Percentiles rank a stretch among this genome's conserved stretches.
Conservation (phyloP, 1,140 invertebrate genomes). For the Latrodectus geometricus region DNA sequence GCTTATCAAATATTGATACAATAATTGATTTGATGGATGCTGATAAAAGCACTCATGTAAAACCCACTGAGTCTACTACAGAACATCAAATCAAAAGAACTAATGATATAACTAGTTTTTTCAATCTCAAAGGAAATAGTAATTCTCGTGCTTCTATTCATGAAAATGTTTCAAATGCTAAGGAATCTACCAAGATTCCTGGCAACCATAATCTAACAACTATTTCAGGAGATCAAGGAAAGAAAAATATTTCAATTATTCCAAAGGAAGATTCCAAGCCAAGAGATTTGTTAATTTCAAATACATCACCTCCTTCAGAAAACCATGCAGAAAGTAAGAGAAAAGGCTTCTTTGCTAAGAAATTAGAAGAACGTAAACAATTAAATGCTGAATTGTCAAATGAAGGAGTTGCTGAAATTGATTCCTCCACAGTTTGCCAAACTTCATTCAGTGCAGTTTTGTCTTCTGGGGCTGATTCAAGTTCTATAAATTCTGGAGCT, state of each 20-base stretch:
- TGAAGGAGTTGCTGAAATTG: not conserved
- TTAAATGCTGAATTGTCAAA: slow-evolving; percentile 18
- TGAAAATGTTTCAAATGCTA: not conserved
- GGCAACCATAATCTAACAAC: not conserved
- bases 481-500: not conserved
- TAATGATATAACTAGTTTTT: not conserved
- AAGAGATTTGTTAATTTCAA: not conserved
- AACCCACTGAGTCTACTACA: not conserved
- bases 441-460: not conserved
- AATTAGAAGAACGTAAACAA: slow-evolving; percentile 35
- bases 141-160: not conserved
- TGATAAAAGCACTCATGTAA: not conserved
- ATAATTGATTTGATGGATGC: slow-evolving; percentile 34
- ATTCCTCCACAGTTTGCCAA: not conserved
- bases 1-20: slow-evolving; percentile 22
- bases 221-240: not conserved
- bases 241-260: not conserved
- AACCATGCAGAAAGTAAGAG: slow-evolving; percentile 65
- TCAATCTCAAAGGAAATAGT: not conserved
- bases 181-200: not conserved
- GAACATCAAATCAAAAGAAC: not conserved
- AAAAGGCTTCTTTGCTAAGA: slow-evolving; percentile 54
- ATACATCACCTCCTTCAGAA: not conserved
- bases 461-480: not conserved
- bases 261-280: not conserved